Evolutionary conservation across 2,888 invertebrate genomes (phyloP), one percentile per base, ranked within the genome.

Genomic region (Sericinus montela): DNA sequence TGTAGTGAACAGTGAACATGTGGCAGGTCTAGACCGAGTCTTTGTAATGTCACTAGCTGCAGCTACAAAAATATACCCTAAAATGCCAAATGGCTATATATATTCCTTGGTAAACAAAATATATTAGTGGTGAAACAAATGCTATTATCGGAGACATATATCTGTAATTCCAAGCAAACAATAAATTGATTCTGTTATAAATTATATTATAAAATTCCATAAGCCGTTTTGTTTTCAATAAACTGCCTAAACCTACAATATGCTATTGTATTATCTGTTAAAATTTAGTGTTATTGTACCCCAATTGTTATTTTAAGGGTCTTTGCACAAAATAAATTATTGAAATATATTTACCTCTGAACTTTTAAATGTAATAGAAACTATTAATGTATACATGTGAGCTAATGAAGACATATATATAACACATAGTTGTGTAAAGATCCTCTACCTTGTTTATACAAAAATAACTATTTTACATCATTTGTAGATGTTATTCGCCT

Each of bases 241-340:
- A 13, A 29, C 44, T 35, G 38, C 19, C 19, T 28, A 16, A 49
- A 34, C 39, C 40, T 44, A 28, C 11, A 1, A 30, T 30, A 3
- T 3, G 5, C 5, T 25, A 25, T 25, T 25, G 1, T 30, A 30
- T 5, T 11, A 14, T 45, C 45, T 50, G 37, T 48, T 47, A n/a
- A 47, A 35, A 25, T 19, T 2, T 19, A 5, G 19, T 19, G 19
- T 19, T 19, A 19, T 2, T 19, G 5, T n/a, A 45, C 45, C 30
- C 14, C 23, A 19, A 30, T 37, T 45, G 41, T 39, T 44, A 36
- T 13, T 36, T 36, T 32, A 49, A 50, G 50, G 50, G 40, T 50
- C 50, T 50, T 50, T 41, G 45, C 41, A 50, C 50, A 50, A 45
- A 19, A 39, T 34, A 7, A 9, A 37, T 19, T 3, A 19, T 5